phyloP scores from a whole-genome alignment of 2,113 vertebrate species.

The Saimiri boliviensis region DNA sequence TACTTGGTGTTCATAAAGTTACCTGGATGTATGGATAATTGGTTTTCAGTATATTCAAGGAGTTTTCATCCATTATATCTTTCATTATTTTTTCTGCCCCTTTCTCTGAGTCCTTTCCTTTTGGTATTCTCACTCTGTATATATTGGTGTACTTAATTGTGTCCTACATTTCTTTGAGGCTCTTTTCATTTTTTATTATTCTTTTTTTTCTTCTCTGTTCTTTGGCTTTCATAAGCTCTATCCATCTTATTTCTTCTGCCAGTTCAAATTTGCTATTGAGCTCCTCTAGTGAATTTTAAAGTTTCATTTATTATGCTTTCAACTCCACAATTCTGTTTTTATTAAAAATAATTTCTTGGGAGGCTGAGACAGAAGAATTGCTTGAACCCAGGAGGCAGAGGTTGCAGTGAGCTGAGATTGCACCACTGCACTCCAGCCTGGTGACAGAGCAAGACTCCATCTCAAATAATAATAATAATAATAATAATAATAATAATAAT shows the following conservation, averaged over 20 bases:
- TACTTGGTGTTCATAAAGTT: neutral
- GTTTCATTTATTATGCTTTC: neutral
- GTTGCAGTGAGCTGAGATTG: too few relatives aligned
- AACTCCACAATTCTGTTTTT: neutral
- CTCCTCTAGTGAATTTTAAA: neutral
- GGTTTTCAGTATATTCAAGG: neutral
- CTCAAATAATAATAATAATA: too few relatives aligned
- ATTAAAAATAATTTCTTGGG: neutral
- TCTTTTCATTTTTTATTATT: neutral
- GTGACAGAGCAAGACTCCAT: too few relatives aligned
- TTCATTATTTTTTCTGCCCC: neutral
- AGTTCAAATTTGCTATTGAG: neutral
- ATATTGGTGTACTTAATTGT: neutral
- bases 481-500: neutral
- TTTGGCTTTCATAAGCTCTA: neutral
- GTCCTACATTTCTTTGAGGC: neutral
- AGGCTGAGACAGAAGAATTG: too few relatives aligned
- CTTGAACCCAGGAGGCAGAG: too few relatives aligned
- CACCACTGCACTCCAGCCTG: too few relatives aligned
- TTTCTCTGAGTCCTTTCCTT: neutral
- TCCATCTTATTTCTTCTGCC: neutral
- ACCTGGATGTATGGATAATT: neutral
- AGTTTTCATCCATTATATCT: neutral
- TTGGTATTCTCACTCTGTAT: neutral
- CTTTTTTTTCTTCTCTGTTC: neutral